Base-by-base conservation (phyloP, 2,888 invertebrate species). In the Lycia hirtaria region DNA sequence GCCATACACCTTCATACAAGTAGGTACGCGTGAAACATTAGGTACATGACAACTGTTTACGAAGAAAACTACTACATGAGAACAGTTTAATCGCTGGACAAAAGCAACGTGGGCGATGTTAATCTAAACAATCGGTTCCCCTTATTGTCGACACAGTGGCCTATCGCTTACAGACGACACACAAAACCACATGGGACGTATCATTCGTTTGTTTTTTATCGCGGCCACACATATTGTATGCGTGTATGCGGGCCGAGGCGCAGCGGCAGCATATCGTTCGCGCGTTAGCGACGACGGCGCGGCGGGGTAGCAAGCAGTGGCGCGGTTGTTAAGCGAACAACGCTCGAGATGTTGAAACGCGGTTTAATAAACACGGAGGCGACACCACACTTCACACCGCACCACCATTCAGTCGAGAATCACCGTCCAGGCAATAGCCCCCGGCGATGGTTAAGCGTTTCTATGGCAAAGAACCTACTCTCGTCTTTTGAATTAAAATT, bases 401-500 rank as follows among this genome's bases (percentile, higher is more conserved):
- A 22, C 45, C 47, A 67, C 69, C 76, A 77, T 77, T 81, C 79
- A 77, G 72, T 78, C 81, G 75, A 73, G 77, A 73, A 73, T 74
- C 73, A 73, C 68, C 76, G 71, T 72, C 75, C 67, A 64, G 71
- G 64, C 64, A 69, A 68, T 73, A 75, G 79, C 80, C 77, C 76
- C 77, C 73, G 80, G 78, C 78, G 69, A 80, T 80, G 78, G 71
- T 75, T 78, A 75, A 69, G 65, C 78, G 78, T 76, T 86, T 85
- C 83, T 85, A 85, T 85, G 83, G 82, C 80, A 81, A 73, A 79
- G 74, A 79, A 81, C 75, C 78, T 74, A 77, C 75, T 76, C 72
- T 80, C 76, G 81, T 71, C 70, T 78, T 81, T 78, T 76, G 78
- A 76, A 76, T 76, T 83, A 80, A 83, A 78, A 81, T 81, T 80